Evolutionary conservation across 1,140 invertebrate genomes (phyloP).

Genomic region (Coelopa frigida): DNA sequence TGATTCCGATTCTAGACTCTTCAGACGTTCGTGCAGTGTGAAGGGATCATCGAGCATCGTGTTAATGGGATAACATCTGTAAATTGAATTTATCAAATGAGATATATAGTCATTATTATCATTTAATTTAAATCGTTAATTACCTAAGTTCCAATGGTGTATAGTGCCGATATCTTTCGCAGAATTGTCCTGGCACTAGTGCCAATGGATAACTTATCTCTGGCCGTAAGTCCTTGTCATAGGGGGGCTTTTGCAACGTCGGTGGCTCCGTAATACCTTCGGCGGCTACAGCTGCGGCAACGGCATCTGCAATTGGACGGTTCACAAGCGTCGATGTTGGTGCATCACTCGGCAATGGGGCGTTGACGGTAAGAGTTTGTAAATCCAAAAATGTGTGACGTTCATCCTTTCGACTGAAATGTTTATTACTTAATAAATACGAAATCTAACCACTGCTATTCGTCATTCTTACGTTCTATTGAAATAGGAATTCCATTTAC

Average conservation of each 20-base stretch:
- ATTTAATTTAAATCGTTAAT: conserved; percentile 14
- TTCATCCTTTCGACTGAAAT: conserved; percentile 37
- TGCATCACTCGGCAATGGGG: conserved; percentile 23
- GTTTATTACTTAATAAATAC: neutral
- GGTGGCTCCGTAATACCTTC: conserved; percentile 30
- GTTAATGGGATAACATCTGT: conserved; percentile 74
- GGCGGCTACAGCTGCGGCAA: conserved; percentile 22
- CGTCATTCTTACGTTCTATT: conserved; percentile 56
- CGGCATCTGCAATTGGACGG: conserved; percentile 20
- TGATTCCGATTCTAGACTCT: neutral
- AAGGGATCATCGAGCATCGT: conserved; percentile 76
- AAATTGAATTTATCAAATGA: conserved; percentile 3
- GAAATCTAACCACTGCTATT: neutral
- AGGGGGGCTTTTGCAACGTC: conserved; percentile 18
- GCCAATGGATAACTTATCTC: conserved; percentile 70
- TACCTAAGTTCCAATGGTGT: conserved; percentile 58
- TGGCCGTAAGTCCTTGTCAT: neutral
- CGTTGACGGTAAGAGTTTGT: conserved; percentile 40
- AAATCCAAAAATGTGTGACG: conserved; percentile 35
- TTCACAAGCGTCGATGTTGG: conserved; percentile 22
- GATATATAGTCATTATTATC: neutral
- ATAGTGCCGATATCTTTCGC: conserved; percentile 69
- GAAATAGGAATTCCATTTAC: conserved; percentile 81
- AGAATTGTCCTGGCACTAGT: conserved; percentile 87
- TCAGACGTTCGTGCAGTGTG: conserved; percentile 46